These are phyloP conservation scores for Plebejus melissa DNA, from an alignment of 2,888 invertebrate species.

Conservation along the genomic window DNA sequence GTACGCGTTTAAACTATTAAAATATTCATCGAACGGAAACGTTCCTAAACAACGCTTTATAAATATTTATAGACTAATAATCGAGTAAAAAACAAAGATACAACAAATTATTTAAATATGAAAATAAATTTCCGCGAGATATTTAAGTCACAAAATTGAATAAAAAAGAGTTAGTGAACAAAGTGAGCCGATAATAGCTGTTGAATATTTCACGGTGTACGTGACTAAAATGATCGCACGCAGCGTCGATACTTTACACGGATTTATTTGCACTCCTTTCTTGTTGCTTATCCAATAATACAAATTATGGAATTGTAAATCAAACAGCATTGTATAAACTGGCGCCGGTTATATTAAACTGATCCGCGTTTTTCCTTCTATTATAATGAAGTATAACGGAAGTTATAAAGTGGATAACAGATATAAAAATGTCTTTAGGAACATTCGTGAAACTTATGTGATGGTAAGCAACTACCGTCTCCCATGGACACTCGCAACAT, in stretches of 20 bases:
- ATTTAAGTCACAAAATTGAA: constrained; percentile 54
- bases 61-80: constrained; percentile 16
- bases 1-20: not conserved
- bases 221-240: constrained; percentile 62
- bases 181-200: constrained; percentile 68
- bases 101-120: constrained; percentile 24
- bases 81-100: constrained; percentile 16
- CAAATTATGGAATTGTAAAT: constrained; percentile 10
- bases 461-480: no score
- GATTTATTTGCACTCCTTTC: constrained; percentile 30
- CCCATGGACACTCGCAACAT: no score
- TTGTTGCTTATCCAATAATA: constrained; percentile 12
- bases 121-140: constrained; percentile 31
- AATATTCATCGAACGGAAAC: constrained; percentile 16
- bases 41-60: constrained; percentile 3
- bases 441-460: no score
- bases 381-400: not conserved
- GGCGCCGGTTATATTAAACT: not conserved
- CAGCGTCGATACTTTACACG: constrained; percentile 34
- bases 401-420: not conserved
- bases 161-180: constrained; percentile 68
- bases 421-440: not conserved
- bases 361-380: not conserved
- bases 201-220: constrained; percentile 70
- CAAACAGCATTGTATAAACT: constrained; percentile 1